These are phyloP conservation scores for Sturnus vulgaris DNA, from an alignment of 2,113 vertebrate genomes.

Conservation along the genomic window DNA sequence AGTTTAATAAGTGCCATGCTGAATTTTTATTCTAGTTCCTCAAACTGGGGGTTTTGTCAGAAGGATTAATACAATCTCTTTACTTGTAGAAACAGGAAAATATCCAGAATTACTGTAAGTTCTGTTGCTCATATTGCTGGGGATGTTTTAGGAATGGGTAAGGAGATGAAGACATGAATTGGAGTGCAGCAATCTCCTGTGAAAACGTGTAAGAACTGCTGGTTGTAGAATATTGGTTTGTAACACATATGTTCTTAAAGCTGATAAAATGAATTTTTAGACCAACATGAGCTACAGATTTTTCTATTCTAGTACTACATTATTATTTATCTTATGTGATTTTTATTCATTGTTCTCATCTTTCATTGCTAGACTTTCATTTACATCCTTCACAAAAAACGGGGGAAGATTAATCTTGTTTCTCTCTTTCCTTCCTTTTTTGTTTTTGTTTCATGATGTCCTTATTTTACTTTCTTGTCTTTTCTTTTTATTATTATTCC, in stretches of 20 bases:
- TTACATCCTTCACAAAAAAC: background rate
- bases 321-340: background rate
- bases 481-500: constrained; percentile 21
- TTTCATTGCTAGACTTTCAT: background rate
- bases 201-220: background rate
- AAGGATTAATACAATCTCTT: background rate
- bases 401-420: background rate
- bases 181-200: background rate
- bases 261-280: background rate
- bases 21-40: background rate
- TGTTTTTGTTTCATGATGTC: background rate
- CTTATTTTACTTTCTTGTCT: constrained; percentile 21
- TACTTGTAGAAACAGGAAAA: background rate
- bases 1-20: background rate
- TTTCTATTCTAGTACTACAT: background rate
- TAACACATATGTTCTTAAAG: background rate
- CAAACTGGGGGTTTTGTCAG: background rate
- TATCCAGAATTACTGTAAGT: background rate
- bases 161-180: background rate
- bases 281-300: background rate
- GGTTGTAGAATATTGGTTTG: background rate
- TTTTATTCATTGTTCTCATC: background rate
- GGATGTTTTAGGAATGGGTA: background rate
- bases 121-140: background rate
- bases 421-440: background rate